Evolutionary conservation across 2,888 invertebrate genomes (phyloP).

Genomic region (Anticlea derivata): DNA sequence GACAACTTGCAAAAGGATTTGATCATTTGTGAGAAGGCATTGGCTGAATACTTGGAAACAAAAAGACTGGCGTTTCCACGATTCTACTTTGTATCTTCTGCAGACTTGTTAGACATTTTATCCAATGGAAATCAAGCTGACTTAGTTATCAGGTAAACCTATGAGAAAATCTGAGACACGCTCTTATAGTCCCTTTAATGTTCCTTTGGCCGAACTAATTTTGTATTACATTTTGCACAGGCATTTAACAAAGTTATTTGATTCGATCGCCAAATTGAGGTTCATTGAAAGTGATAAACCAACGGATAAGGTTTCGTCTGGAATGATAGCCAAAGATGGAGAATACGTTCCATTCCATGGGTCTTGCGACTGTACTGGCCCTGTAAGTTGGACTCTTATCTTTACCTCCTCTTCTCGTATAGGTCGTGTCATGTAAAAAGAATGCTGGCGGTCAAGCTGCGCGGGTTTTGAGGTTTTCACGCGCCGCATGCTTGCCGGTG

Average conservation of each 20-base stretch:
- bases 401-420: no score
- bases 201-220: neutral
- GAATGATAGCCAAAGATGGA: slow-evolving; percentile 97
- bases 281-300: slow-evolving; percentile 87
- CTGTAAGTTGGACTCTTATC: slow-evolving; percentile 82
- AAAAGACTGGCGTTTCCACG: slow-evolving; percentile 97
- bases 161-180: no score
- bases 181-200: neutral
- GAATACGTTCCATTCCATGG: slow-evolving; percentile 94
- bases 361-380: slow-evolving; percentile 92
- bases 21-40: slow-evolving; percentile 96
- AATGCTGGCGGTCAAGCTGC: no score
- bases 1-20: slow-evolving; percentile 93
- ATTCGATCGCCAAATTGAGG: slow-evolving; percentile 94
- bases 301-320: slow-evolving; percentile 85
- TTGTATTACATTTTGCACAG: slow-evolving; percentile 67
- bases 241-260: slow-evolving; percentile 97
- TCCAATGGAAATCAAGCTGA: slow-evolving; percentile 98
- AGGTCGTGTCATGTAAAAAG: no score
- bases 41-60: slow-evolving; percentile 98
- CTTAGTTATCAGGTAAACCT: slow-evolving; percentile 87
- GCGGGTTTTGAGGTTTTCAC: no score
- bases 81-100: slow-evolving; percentile 98
- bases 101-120: slow-evolving; percentile 96
- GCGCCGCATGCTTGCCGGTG: no score